Base-by-base conservation (phyloP, 2,888 invertebrate species). In the Aradus depressus region DNA sequence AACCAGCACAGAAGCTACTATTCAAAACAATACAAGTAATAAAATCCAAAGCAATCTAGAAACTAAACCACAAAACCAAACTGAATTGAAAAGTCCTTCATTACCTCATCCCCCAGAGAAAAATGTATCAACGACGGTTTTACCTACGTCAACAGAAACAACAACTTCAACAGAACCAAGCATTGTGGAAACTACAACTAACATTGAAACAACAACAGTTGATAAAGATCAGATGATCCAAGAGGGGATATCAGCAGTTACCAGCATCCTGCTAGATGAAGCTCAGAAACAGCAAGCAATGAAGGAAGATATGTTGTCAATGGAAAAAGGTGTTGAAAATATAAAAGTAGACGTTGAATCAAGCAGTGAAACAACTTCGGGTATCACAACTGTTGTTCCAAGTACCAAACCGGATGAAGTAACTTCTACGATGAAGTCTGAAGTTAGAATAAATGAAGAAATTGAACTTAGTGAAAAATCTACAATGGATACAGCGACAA, bases 241-340 rank as follows among this genome's bases (percentile, higher is more conserved):
- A 41, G 58, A 59, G 50, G 60, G 60, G 18, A 61, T 61, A 38
- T 61, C 61, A 37, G 61, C 61, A 12, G 60, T 61, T 4, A 60
- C 61, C 10, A 61, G 55, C 35, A 58, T 60, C 21, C 52, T 61
- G 3, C 54, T 60, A 4, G 57, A 59, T 19, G 50, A 54, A 38
- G 37, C 47, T 10, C 25, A 35, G 19, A 47, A 32, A 22, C 47
- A 50, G 3, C 50, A 39, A 5, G 41, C 52, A 10, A 47, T 47
- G 37, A 45, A 45, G 16, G 34, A 45, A 45, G 45, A 35, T 16
- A 45, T 41, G n/a, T 22, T 39, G 18, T 19, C 16, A 10, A 31
- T 41, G 21, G 41, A 49, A 31, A 31, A 31, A n/a, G 16, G 32
- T 14, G 19, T 19, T 14, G 31, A 23, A 41, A 49, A 32, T n/a